A percentile compares a stretch with the other conserved stretches of the same genome.
phyloP scores from a whole-genome alignment of 2,888 invertebrate genomes.

The Trichopoda pennipes region DNA sequence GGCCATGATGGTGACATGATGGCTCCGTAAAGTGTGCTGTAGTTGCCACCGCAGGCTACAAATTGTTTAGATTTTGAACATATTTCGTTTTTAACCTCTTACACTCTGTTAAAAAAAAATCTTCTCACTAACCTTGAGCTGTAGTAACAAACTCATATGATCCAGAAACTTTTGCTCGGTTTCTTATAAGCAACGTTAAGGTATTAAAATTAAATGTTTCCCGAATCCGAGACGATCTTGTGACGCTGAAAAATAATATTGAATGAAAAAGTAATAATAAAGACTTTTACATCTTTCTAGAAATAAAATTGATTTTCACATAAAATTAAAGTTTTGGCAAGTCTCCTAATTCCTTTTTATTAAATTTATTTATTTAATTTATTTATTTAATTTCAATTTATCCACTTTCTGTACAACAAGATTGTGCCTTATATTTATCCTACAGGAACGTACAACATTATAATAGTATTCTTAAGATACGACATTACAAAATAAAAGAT shows the following conservation, averaged over 20 bases:
- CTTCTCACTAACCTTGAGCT: slow-evolving; percentile 42
- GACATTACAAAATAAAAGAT: too few relatives aligned
- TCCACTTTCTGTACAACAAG: too few relatives aligned
- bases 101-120: not conserved
- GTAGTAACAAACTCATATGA: slow-evolving; percentile 68
- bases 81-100: not conserved
- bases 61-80: not conserved
- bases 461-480: too few relatives aligned
- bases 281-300: too few relatives aligned
- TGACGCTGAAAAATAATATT: slow-evolving; percentile 14
- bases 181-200: slow-evolving; percentile 21
- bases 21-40: slow-evolving; percentile 85
- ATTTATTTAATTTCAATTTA: too few relatives aligned
- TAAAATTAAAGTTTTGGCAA: too few relatives aligned
- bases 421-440: too few relatives aligned
- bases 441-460: too few relatives aligned
- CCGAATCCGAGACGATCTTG: slow-evolving; percentile 1
- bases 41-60: slow-evolving; percentile 88
- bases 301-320: too few relatives aligned
- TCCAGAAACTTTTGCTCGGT: slow-evolving; percentile 27
- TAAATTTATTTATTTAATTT: too few relatives aligned
- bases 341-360: too few relatives aligned
- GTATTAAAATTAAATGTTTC: slow-evolving; percentile 58
- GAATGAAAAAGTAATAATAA: too few relatives aligned
- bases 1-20: slow-evolving; percentile 92